Base-by-base conservation (phyloP, 1,140 invertebrate genomes). In the Drosophila leontia region DNA sequence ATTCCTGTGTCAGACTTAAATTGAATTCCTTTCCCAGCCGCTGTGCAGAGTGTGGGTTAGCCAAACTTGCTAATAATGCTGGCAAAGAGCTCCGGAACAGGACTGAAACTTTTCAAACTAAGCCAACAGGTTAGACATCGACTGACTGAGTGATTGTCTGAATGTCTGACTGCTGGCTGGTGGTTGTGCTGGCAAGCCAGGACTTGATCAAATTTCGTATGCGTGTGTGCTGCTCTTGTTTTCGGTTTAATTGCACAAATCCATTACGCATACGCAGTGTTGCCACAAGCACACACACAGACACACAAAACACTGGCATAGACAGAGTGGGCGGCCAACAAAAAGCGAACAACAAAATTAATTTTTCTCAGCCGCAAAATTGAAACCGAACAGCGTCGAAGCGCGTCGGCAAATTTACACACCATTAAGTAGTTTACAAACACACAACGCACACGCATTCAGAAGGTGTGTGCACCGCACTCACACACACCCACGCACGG, bases 351-450 rank as follows among this genome's bases (percentile, higher is more conserved):
- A 82, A 51, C 58, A 78, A 83, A 84, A 90, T 88, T 75, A 88
- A 88, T 90, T 90, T 88, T 84, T 80, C 69, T 84, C 75, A 90
- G 85, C 84, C 85, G 62, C 84, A 88, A 88, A 88, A 88, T 90
- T 88, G 84, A 88, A 88, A 84, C 78, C 81, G 67, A 88, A 67
- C 77, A 70, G 77, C 84, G 60, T 68, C 64, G 75, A 76, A 82
- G 75, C 77, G 84, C 81, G 82, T 79, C 76, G 71, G 86, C 82
- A 90, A 90, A 91, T 91, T 91, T 91, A 91, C 88, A 91, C 88
- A 84, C 84, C 88, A 91, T 91, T 91, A 91, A 91, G 88, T 91
- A 85, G 84, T 91, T 91, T 85, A 77, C 81, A 88, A 83, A 82
- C 80, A 86, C 35, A 55, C 37, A 80, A 61, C 11, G 55, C 37